phyloP scores from a whole-genome alignment of 92 coral and sea anemone species.

The Hydrozoanthus gracilis region DNA sequence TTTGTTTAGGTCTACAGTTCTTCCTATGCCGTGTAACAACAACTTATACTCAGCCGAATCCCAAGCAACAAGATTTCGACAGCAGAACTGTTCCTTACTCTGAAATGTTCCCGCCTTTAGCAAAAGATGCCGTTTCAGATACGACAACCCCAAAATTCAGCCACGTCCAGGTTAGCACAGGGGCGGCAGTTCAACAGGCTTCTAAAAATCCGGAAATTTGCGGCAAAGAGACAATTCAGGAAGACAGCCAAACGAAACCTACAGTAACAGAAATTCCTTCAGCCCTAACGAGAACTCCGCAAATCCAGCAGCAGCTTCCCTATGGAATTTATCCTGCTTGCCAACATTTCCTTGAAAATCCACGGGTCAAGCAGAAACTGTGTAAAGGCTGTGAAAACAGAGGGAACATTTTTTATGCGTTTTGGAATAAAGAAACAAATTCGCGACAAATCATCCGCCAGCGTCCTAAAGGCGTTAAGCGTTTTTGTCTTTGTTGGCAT shows the following conservation, averaged over 20 bases:
- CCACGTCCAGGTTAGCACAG: not conserved
- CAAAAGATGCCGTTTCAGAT: not conserved
- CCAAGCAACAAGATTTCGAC: not conserved
- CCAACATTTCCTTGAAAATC: not conserved
- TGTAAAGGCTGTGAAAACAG: constrained; percentile 29
- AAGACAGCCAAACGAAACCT: not conserved
- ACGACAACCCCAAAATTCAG: not conserved
- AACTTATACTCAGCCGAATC: constrained; percentile 1
- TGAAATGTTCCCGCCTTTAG: constrained; percentile 11
- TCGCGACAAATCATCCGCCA: constrained; percentile 2
- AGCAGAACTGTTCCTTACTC: not conserved
- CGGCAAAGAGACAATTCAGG: not conserved
- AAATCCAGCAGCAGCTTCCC: constrained; percentile 8
- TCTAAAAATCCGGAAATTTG: not conserved
- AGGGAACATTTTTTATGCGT: not conserved
- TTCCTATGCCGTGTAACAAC: not conserved
- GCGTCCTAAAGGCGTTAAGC: not conserved
- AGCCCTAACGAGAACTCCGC: not conserved
- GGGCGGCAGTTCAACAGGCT: not conserved
- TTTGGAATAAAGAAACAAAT: constrained; percentile 21
- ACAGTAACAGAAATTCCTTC: not conserved
- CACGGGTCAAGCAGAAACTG: not conserved
- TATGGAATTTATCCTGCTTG: not conserved
- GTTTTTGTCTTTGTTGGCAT: not conserved
- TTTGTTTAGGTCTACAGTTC: not conserved